Evolutionary conservation across 2,797 vertebrate genomes (phyloP).

Genomic region (Antennarius maculatus): DNA sequence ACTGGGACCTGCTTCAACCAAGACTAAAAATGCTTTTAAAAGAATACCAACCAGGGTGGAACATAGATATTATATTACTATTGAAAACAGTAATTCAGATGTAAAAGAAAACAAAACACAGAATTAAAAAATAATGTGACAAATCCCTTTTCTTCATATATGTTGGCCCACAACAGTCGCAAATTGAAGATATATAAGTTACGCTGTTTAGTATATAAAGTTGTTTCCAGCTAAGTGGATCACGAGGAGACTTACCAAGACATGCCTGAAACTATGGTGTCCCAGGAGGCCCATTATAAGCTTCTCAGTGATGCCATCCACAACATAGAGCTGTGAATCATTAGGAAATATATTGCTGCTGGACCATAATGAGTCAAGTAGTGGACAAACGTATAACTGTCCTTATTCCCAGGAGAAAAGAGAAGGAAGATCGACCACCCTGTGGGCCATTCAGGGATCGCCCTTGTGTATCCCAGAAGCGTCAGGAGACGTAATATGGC

Average conservation of each 20-base stretch:
- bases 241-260: conserved; percentile 47
- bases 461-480: conserved; percentile 25
- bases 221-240: conserved; percentile 54
- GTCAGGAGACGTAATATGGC: conserved; percentile 21
- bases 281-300: conserved; percentile 62
- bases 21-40: too few species aligned
- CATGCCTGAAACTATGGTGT: conserved; percentile 33
- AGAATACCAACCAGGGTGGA: too few species aligned
- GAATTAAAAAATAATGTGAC: too few species aligned
- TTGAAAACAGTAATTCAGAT: too few species aligned
- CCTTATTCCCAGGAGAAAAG: conserved; percentile 35
- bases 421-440: conserved; percentile 35
- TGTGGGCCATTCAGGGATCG: conserved; percentile 15
- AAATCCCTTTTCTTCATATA: too few species aligned
- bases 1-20: too few species aligned
- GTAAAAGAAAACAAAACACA: too few species aligned
- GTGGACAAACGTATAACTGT: conserved; percentile 51
- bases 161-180: too few species aligned
- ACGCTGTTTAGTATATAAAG: conserved; percentile 15
- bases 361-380: conserved; percentile 50
- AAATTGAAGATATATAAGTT: not conserved
- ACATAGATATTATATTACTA: too few species aligned
- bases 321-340: conserved; percentile 48
- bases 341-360: conserved; percentile 43
- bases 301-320: conserved; percentile 42